Base-by-base conservation (phyloP, 1,140 invertebrate genomes). In the Chironomus tepperi region DNA sequence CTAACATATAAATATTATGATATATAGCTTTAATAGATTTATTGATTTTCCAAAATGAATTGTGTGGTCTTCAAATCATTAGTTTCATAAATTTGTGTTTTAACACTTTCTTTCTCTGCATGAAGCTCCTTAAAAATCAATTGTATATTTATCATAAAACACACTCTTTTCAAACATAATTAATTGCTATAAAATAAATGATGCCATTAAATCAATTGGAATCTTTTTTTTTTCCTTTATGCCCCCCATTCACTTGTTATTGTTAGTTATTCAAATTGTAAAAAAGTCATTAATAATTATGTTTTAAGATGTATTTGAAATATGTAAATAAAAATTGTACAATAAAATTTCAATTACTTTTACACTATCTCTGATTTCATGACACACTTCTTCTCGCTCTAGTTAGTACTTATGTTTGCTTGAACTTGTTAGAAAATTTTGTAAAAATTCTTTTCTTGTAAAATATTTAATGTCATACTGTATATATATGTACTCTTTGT, bases 1-100 rank as follows among this genome's bases (percentile, higher is more conserved):
- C 5, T 34, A 34, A 34, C 24, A 34, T 34, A 34, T 34, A 34
- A 34, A 34, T 2, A n/a, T n/a, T n/a, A 34, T 34, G 24, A 34
- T 2, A 34, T 34, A 34, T 34, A 34, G 24, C 24, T 34, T 34
- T 34, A 34, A 34, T 34, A 34, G 24, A 34, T 34, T 34, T 34
- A 34, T 34, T 34, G 24, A 34, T 34, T 34, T 34, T 34, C 24
- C 19, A 18, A 18, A 70, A n/a, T 6, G 16, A 19, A 18, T 18
- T 70, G 65, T 70, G 65, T 70, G 65, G 65, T 70, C 19, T 21
- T 21, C 9, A 70, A 70, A 70, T 70, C 18, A 57, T 12, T 57
- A 12, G 9, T n/a, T 57, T 57, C 2, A 19, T 19, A 70, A 57
- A 70, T 70, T 18, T 16, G 19, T 19, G 19, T 70, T 70, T 70